Evolutionary conservation across 2,888 invertebrate species (phyloP).

Genomic region (Erynnis tages): DNA sequence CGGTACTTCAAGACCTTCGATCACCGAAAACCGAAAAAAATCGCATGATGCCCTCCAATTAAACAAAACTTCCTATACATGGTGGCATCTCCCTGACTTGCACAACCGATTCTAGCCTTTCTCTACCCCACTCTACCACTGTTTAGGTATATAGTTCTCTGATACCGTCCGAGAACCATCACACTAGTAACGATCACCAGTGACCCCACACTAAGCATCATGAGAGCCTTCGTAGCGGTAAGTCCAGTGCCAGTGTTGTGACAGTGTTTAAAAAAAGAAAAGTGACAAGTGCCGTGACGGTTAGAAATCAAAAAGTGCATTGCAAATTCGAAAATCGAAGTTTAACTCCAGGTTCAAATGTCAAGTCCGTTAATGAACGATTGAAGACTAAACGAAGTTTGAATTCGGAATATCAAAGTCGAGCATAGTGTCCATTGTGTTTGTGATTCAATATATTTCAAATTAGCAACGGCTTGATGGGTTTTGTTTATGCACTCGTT

Average conservation of each 20-base stretch:
- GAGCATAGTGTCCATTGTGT: conserved; percentile 2
- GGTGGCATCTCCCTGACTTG: conserved; percentile 74
- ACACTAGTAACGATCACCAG: conserved; percentile 71
- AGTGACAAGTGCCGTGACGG: conserved; percentile 70
- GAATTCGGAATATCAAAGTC: conserved; percentile 10
- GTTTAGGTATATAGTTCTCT: conserved; percentile 68
- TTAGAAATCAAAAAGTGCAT: conserved; percentile 62
- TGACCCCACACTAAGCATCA: conserved; percentile 75
- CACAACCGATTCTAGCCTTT: conserved; percentile 75
- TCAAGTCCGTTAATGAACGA: background rate
- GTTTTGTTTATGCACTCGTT: conserved; percentile 29
- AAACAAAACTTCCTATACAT: conserved; percentile 66
- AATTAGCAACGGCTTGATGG: conserved; percentile 18
- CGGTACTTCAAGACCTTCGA: conserved; percentile 44
- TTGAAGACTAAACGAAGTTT: background rate
- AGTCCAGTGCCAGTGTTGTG: conserved; percentile 60
- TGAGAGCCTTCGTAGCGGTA: conserved; percentile 81
- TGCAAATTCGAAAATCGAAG: background rate
- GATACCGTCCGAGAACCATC: conserved; percentile 57
- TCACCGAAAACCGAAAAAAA: conserved; percentile 45
- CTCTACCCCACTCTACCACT: conserved; percentile 72
- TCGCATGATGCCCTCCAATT: conserved; percentile 69
- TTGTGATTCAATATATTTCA: conserved; percentile 33
- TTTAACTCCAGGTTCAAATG: background rate
- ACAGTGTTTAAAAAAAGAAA: conserved; percentile 38